A percentile compares a stretch with the other conserved stretches of the same genome.
Conservation (phyloP, 2,888 invertebrate species). For the Ganaspis brasiliensis region DNA sequence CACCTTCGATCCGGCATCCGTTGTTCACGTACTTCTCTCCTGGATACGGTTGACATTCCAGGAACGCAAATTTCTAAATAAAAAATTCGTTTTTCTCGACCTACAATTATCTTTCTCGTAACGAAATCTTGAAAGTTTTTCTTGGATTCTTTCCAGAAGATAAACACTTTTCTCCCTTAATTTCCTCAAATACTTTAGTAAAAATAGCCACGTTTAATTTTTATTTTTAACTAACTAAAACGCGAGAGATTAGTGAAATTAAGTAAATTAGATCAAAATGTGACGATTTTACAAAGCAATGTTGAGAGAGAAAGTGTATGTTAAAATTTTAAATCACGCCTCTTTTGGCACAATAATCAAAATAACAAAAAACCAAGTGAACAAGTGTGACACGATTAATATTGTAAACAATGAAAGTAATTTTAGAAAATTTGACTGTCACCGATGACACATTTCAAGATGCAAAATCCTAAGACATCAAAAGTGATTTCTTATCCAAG, state of each 20-base stretch:
- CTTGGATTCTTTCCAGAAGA: slow-evolving; percentile 23
- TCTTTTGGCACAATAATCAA: slow-evolving; percentile 10
- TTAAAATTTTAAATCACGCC: slow-evolving; percentile 22
- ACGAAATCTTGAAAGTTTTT: slow-evolving; percentile 4
- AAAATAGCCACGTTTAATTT: background rate
- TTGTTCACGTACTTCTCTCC: too few relatives aligned
- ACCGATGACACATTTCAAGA: slow-evolving; percentile 2
- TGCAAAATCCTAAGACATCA: background rate
- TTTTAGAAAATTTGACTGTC: slow-evolving; percentile 27
- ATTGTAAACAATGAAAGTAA: slow-evolving; percentile 28
- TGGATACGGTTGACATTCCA: background rate
- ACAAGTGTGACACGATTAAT: slow-evolving; percentile 19
- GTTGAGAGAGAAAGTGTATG: background rate
- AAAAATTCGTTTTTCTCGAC: background rate
- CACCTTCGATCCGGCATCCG: slow-evolving; percentile 22
- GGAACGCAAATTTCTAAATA: background rate
- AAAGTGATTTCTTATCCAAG: background rate
- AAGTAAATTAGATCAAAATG: background rate
- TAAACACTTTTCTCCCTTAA: slow-evolving; percentile 7
- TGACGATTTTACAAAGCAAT: background rate
- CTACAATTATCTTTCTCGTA: background rate
- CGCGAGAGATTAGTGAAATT: background rate
- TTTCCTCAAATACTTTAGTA: background rate
- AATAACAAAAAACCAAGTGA: slow-evolving; percentile 14
- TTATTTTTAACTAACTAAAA: background rate